Percentiles rank a stretch among this genome's conserved stretches.
Conservation (phyloP, 2,888 invertebrate genomes). For the Dynastes tityus region DNA sequence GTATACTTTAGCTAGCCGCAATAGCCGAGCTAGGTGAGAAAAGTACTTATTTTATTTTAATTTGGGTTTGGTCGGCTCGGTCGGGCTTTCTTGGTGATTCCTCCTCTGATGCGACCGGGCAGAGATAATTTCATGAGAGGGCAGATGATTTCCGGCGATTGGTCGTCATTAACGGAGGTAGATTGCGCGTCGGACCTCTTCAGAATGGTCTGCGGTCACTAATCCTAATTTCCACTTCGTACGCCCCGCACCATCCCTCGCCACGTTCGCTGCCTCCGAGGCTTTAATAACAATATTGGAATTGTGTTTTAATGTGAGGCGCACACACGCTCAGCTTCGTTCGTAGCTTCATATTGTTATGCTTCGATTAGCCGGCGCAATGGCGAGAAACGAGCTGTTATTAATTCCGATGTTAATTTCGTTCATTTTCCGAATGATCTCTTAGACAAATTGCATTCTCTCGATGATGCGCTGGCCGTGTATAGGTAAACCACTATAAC, state of each 20-base stretch:
- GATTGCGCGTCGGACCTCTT: slow-evolving; percentile 56
- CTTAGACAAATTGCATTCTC: slow-evolving; percentile 38
- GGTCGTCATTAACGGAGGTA: slow-evolving; percentile 57
- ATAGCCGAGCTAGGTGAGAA: slow-evolving; percentile 40
- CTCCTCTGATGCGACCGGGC: slow-evolving; percentile 28
- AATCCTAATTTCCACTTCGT: slow-evolving; percentile 48
- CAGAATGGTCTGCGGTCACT: slow-evolving; percentile 54
- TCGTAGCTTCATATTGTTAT: slow-evolving; percentile 42
- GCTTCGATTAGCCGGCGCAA: slow-evolving; percentile 47
- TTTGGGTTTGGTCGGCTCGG: slow-evolving; percentile 30
- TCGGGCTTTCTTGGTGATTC: slow-evolving; percentile 43
- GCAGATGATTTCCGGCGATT: slow-evolving; percentile 60
- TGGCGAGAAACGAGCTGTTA: slow-evolving; percentile 42
- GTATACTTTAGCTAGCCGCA: too few relatives aligned
- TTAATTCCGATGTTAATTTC: slow-evolving; percentile 44
- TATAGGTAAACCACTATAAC: slow-evolving; percentile 4
- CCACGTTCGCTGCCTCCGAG: slow-evolving; percentile 17
- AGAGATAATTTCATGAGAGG: slow-evolving; percentile 55
- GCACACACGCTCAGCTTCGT: slow-evolving; percentile 24
- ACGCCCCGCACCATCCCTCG: slow-evolving; percentile 30
- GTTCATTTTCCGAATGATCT: slow-evolving; percentile 41
- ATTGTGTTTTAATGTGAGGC: slow-evolving; percentile 38
- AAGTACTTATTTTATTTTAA: slow-evolving; percentile 49
- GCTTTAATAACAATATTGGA: slow-evolving; percentile 48
- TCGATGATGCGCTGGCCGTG: slow-evolving; percentile 9